Conservation (phyloP, 2,888 invertebrate genomes). For the Masnerella sp. region DNA sequence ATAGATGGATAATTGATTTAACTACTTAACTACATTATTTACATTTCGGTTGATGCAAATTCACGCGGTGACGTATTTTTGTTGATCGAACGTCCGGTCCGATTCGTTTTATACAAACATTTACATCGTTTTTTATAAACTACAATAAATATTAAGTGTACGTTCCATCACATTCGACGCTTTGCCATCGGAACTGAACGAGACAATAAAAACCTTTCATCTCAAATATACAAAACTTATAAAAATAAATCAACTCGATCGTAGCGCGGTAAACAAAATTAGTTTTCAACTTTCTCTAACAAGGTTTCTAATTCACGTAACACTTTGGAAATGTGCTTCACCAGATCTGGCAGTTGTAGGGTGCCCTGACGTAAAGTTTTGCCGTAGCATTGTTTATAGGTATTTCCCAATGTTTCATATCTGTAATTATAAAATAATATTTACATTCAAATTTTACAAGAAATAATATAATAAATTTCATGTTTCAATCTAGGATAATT, state of each 20-base stretch:
- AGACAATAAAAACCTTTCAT: too few species aligned
- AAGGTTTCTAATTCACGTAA: conserved; percentile 65
- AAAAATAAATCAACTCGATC: conserved; percentile 8
- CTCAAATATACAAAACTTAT: too few species aligned
- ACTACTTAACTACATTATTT: conserved; percentile 24
- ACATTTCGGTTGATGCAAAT: conserved; percentile 2
- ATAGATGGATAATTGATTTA: conserved; percentile 9
- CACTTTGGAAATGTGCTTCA: conserved; percentile 67
- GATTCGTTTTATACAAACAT: too few species aligned
- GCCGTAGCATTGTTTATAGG: conserved; percentile 74
- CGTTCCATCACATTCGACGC: too few species aligned
- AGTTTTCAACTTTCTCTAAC: conserved; percentile 32
- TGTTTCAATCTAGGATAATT: too few species aligned
- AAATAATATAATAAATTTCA: too few species aligned
- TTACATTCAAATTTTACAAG: too few species aligned
- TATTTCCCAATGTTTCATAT: conserved; percentile 64
- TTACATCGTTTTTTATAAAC: too few species aligned
- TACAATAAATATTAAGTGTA: too few species aligned
- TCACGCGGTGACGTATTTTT: background rate
- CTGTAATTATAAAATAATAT: too few species aligned
- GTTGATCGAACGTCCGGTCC: too few species aligned
- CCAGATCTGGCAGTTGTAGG: conserved; percentile 65
- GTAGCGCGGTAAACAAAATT: background rate
- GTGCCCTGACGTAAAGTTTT: conserved; percentile 67
- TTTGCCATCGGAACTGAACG: too few species aligned